A percentile compares a stretch with the other conserved stretches of the same genome.
phyloP scores from a whole-genome alignment of 2,113 vertebrate genomes.

The Hymenochirus boettgeri region DNA sequence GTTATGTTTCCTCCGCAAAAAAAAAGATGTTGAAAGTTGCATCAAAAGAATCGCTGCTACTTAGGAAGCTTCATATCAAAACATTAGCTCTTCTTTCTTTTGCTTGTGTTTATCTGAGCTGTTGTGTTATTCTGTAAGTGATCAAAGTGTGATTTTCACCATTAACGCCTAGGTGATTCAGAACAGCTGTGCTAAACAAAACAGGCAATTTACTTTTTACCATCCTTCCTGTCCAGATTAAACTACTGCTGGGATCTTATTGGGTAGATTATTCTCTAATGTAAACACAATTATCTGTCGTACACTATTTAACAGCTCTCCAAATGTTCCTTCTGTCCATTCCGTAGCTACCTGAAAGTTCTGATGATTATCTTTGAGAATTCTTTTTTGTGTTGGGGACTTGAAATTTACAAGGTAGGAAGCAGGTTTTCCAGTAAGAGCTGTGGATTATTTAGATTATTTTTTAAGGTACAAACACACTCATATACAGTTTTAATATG shows the following conservation, averaged over 20 bases:
- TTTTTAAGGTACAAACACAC: no score
- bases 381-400: no score
- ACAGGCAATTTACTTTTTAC: constrained; percentile 43
- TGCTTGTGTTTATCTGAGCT: constrained; percentile 23
- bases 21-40: constrained; percentile 8
- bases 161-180: constrained; percentile 43
- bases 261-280: constrained; percentile 26
- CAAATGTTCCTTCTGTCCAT: constrained; percentile 33
- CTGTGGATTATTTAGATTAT: no score
- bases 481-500: no score
- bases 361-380: no score
- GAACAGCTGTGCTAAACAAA: constrained; percentile 39
- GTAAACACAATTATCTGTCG: constrained; percentile 33
- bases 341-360: not conserved
- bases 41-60: constrained; percentile 1
- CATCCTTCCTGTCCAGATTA: constrained; percentile 46
- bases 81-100: constrained; percentile 19
- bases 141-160: constrained; percentile 45
- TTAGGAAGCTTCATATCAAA: constrained; percentile 8
- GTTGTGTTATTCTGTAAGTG: constrained; percentile 45
- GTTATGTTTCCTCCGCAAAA: not conserved
- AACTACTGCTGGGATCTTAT: constrained; percentile 40
- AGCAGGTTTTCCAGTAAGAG: no score
- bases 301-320: constrained; percentile 5
- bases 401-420: no score